Conservation (phyloP, 2,797 vertebrate species). For the Sardinella longiceps region DNA sequence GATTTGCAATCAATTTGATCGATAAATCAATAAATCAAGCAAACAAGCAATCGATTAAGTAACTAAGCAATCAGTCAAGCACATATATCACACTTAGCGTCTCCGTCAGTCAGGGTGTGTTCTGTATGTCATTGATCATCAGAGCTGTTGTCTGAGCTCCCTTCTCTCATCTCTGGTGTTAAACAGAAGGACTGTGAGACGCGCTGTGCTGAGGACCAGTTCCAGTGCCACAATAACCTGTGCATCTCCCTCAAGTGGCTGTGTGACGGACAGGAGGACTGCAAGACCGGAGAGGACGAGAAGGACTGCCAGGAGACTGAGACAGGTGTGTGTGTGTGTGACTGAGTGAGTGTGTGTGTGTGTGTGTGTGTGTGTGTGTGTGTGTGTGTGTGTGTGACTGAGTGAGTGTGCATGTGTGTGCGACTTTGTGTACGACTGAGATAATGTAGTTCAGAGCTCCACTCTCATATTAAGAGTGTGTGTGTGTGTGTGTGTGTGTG, state of each 20-base stretch:
- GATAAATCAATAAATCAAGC: too few relatives aligned
- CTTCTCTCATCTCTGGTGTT: neutral
- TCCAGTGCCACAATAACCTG: slow-evolving; percentile 91
- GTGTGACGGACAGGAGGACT: slow-evolving; percentile 95
- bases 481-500: slow-evolving; percentile 19
- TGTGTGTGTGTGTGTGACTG: slow-evolving; percentile 1
- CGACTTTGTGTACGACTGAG: neutral
- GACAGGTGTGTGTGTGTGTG: slow-evolving; percentile 38
- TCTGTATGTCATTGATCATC: neutral
- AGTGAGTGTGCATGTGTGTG: neutral
- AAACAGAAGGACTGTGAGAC: slow-evolving; percentile 91
- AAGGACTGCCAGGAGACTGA: slow-evolving; percentile 84
- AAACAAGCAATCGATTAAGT: neutral
- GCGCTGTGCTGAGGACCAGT: slow-evolving; percentile 91
- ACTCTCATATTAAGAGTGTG: neutral
- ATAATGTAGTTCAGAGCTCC: neutral
- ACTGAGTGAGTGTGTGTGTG: neutral
- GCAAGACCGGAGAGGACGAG: slow-evolving; percentile 94
- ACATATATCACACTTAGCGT: neutral
- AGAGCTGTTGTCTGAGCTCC: neutral
- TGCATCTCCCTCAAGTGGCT: slow-evolving; percentile 93
- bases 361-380: slow-evolving; percentile 4
- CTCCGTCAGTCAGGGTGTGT: neutral
- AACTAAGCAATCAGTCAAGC: neutral
- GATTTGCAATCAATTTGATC: neutral